Evolutionary conservation across 2,888 invertebrate species (phyloP), one percentile per base, ranked within the genome.

Genomic region (Nudaria mundana): DNA sequence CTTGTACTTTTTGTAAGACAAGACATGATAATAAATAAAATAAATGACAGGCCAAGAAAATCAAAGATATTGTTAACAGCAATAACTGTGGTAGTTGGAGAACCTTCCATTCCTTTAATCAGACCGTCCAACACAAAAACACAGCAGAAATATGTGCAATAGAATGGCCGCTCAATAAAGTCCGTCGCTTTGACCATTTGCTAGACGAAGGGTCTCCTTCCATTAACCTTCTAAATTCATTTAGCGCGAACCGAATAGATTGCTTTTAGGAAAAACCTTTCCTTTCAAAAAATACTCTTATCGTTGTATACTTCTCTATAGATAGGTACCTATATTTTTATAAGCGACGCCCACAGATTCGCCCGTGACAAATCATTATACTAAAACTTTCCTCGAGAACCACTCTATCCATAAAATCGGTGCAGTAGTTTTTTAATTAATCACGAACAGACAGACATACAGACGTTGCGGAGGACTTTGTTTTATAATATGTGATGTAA

Each of bases 161-260:
- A 37, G 43, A 26, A 50, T 44, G 33, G 42, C 37, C 47, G 44
- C 40, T 49, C 54, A 47, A 57, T 59, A 54, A 35, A 31, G 36
- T 30, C 40, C 38, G 30, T 22, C 33, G 15, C 33, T 44, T 15
- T 44, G 40, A 45, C 56, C 47, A 57, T 57, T 59, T 59, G 33
- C 47, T 33, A 48, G 44, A 36, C 53, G 32, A 40, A 41, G 59
- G 59, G 56, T 3, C 53, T 38, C 11, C 14, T 39, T 41, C 61
- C 56, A 65, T 68, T 70, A 66, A 62, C 68, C 67, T 55, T 56
- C 56, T 64, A 71, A 70, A 72, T 75, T 73, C 73, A 76, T 76
- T 75, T 71, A 54, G 47, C 38, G 30, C 43, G 44, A 42, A 11
- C 48, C 53, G 56, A 44, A 52, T 52, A 56, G 64, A 76, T 75